Percentiles rank a stretch among this genome's conserved stretches.
phyloP scores from a whole-genome alignment of 2,888 invertebrate genomes.

The Didymodactylos carnosus region DNA sequence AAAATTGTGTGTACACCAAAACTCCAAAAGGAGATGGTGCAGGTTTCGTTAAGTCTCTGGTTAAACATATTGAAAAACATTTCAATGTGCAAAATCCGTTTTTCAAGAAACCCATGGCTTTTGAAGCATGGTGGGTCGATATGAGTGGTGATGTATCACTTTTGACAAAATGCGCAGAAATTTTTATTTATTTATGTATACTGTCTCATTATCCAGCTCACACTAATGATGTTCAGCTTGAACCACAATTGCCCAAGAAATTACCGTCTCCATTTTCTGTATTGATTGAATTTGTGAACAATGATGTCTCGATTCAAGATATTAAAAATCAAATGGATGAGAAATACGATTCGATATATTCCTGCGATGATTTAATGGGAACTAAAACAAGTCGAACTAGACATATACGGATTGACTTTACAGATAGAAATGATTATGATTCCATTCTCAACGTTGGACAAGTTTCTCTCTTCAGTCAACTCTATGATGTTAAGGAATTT shows the following conservation, averaged over 20 bases:
- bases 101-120: not conserved
- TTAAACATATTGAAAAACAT: not conserved
- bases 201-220: not conserved
- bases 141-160: not conserved
- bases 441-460: not conserved
- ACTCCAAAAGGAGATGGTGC: not conserved
- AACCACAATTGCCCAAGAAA: not conserved
- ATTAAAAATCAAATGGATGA: not conserved
- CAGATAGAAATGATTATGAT: not conserved
- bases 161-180: not conserved
- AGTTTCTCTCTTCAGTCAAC: not conserved
- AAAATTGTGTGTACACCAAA: not conserved
- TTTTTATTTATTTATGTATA: not conserved
- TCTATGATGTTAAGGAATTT: not conserved
- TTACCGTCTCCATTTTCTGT: not conserved
- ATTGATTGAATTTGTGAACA: not conserved
- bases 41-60: not conserved
- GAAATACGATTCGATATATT: not conserved
- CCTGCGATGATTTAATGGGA: not conserved
- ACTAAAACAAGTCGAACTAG: not conserved
- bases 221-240: not conserved
- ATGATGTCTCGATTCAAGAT: not conserved
- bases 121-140: not conserved
- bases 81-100: not conserved
- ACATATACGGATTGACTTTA: not conserved